Evolutionary conservation across 2,113 vertebrate species (phyloP), one percentile per base, ranked within the genome.

Genomic region (Cairina moschata): DNA sequence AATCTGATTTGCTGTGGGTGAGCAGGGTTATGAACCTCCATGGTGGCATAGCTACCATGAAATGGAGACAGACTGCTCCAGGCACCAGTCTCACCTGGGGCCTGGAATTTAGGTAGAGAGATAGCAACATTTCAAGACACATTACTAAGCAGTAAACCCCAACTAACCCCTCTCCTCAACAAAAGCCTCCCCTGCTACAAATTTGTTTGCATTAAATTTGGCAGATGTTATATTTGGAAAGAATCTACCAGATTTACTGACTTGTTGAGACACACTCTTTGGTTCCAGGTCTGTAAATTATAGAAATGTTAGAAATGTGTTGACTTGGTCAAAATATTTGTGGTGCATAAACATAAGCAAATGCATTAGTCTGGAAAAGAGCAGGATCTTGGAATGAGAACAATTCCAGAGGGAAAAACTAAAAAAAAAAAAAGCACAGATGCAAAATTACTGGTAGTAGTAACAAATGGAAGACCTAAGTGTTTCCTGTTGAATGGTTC

Each of bases 31-130:
- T 8, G 55, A 65, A 28, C 12, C 9, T 46, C 17, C 3, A 25
- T 1, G 0, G 62, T 15, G 22, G 59, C 40, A 42, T 38, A 50
- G 63, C n/a, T 55, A 20, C 0, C 0, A 3, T 26, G 22, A 31
- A 31, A 63, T 8, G 9, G 25, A 18, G 4, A 74, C 25, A 3
- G n/a, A 13, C 46, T 50, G 17, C n/a, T 34, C n/a, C n/a, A 52
- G 62, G 36, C 16, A 17, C 17, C 28, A 71, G 56, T 38, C 76
- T 80, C 89, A 66, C 31, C 48, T 6, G 15, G 10, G 29, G 14
- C 55, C 86, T 78, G 2, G 42, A 68, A 78, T 52, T 63, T 31
- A 34, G n/a, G 22, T 11, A 17, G 22, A 40, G 32, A 78, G 25
- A 58, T 16, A 25, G 36, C n/a, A 68, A 59, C 17, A 11, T 68